phyloP scores from a whole-genome alignment of 2,888 invertebrate genomes.

The Trachelus iudaicus region DNA sequence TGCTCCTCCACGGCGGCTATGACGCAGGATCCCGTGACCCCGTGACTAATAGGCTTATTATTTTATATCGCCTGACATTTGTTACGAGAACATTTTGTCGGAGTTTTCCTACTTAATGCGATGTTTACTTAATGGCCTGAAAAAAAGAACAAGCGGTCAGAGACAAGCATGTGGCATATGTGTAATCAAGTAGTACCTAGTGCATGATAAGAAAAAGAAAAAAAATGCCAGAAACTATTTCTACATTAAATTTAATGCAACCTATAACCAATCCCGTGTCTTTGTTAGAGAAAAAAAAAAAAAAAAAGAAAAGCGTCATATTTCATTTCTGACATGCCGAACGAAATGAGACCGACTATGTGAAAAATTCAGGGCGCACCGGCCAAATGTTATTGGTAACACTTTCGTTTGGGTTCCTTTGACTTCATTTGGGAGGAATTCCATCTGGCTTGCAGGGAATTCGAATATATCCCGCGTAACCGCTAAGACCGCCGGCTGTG shows the following conservation, averaged over 20 bases:
- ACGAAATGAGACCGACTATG: background rate
- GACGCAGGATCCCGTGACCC: conserved; percentile 33
- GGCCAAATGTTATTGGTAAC: background rate
- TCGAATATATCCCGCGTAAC: background rate
- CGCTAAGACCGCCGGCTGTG: background rate
- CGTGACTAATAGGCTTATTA: conserved; percentile 64
- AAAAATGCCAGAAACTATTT: background rate
- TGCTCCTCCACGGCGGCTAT: background rate
- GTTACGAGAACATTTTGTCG: conserved; percentile 41
- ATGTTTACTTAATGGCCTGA: conserved; percentile 48
- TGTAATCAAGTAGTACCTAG: background rate
- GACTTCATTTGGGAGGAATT: background rate
- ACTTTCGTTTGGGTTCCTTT: background rate
- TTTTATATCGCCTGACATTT: conserved; percentile 62
- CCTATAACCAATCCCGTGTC: background rate
- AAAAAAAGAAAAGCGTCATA: background rate
- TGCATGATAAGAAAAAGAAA: background rate
- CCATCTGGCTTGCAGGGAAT: background rate
- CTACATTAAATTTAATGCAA: background rate
- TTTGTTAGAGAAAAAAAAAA: background rate
- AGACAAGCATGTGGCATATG: background rate
- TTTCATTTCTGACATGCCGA: background rate
- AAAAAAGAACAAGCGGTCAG: conserved; percentile 24
- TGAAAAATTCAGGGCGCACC: background rate
- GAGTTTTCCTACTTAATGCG: conserved; percentile 39